phyloP scores from a whole-genome alignment of 1,140 invertebrate species.

The Eriocheir sinensis region DNA sequence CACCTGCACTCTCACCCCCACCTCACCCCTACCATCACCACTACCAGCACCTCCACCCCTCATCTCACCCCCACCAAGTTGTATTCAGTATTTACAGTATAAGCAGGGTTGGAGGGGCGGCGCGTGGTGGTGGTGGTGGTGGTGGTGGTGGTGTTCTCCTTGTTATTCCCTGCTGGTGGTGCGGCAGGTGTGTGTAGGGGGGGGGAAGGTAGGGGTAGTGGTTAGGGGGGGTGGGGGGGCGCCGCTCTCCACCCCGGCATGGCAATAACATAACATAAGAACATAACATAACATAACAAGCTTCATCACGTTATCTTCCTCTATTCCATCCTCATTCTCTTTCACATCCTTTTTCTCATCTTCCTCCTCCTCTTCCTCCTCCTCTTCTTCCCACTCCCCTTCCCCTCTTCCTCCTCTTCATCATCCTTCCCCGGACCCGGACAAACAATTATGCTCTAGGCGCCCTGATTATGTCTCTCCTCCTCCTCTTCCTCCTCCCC shows the following conservation, averaged over 20 bases:
- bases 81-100: constrained; percentile 25
- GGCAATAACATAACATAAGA: not conserved
- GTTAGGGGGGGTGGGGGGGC: not conserved
- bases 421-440: too few relatives aligned
- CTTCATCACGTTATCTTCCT: too few relatives aligned
- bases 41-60: not conserved
- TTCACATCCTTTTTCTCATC: too few relatives aligned
- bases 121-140: not conserved
- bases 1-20: not conserved
- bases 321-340: too few relatives aligned
- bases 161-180: not conserved
- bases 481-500: too few relatives aligned
- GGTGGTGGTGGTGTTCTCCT: not conserved
- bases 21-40: not conserved
- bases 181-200: not conserved
- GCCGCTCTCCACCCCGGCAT: not conserved
- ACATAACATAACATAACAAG: not conserved
- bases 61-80: not conserved
- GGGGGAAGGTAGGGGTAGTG: not conserved
- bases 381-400: too few relatives aligned
- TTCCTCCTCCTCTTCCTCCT: too few relatives aligned
- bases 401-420: too few relatives aligned
- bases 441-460: too few relatives aligned
- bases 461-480: too few relatives aligned
- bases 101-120: not conserved